phyloP scores from a whole-genome alignment of 1,140 invertebrate species.

The Rhyzopertha dominica region DNA sequence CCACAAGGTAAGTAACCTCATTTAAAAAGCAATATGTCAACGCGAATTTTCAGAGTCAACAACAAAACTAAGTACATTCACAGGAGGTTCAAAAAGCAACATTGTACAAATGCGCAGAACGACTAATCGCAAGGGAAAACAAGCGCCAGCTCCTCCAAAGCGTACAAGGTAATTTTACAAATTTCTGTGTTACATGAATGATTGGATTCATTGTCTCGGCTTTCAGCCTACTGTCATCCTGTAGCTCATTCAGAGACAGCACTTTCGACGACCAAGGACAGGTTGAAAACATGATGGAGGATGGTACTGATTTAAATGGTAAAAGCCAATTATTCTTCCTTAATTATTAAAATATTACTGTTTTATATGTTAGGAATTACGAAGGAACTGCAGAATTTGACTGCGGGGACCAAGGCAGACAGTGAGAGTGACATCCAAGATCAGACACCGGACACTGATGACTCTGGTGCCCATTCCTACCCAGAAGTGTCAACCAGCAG shows the following conservation, averaged over 20 bases:
- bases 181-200: background rate
- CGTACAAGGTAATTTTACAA: constrained; percentile 74
- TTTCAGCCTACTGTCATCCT: constrained; percentile 73
- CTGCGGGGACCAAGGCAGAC: constrained; percentile 50
- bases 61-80: constrained; percentile 64
- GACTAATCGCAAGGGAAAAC: constrained; percentile 84
- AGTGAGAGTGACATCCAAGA: constrained; percentile 57
- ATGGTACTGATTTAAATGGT: constrained; percentile 42
- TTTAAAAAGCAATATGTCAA: no score
- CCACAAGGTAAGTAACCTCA: constrained; percentile 42
- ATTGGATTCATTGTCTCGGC: constrained; percentile 19
- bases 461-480: constrained; percentile 53
- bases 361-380: constrained; percentile 51
- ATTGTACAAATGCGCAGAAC: constrained; percentile 79
- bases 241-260: constrained; percentile 75
- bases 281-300: constrained; percentile 57
- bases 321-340: no score
- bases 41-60: no score
- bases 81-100: constrained; percentile 55
- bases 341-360: no score
- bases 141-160: constrained; percentile 91
- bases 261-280: constrained; percentile 47
- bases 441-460: constrained; percentile 61
- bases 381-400: constrained; percentile 49
- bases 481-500: constrained; percentile 43